Base-by-base conservation (phyloP, 2,797 vertebrate genomes). In the Onychomys torridus region DNA sequence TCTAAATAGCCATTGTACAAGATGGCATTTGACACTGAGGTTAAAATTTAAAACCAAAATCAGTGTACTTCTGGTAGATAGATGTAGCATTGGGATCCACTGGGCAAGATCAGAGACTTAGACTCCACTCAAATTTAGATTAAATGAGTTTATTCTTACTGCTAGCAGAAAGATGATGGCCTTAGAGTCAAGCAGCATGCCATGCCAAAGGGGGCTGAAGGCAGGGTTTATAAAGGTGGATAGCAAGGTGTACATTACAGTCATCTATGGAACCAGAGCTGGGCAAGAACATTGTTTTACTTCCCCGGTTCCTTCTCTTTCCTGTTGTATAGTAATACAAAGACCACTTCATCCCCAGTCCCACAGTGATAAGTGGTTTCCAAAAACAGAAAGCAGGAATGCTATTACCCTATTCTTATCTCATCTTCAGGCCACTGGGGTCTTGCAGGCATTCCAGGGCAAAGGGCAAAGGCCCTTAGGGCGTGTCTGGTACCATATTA, bases 21-120 rank as follows among this genome's bases (percentile, higher is more conserved):
- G 67, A 81, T 59, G 73, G 8, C 55, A 57, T 93, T 94, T 27
- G 29, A 67, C 27, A 57, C 43, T 40, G 65, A 93, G 17, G 59
- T 93, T 93, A 86, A 71, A 82, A 34, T 96, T 95, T 87, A 78
- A 93, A 85, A 83, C 55, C 82, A 49, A 89, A 86, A 67, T 71
- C 4, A 69, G 32, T 57, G n/a, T 90, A 19, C 67, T 90, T 43
- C 83, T 21, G 63, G 11, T 96, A 71, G 16, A 2, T 92, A 21
- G 25, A 84, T 34, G 0, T 63, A 61, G 37, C 40, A 3, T 84
- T 63, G 10, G 43, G 32, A 43, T 46, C 59, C 16, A 46, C 16
- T 84, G 82, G 61, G 40, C 65, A 84, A 84, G 29, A 65, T 5
- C 40, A 34, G 43, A 46, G 27, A 84, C 82, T 43, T 43, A 43